Conservation (phyloP, 2,113 vertebrate genomes). For the Turdus rufiventris region DNA sequence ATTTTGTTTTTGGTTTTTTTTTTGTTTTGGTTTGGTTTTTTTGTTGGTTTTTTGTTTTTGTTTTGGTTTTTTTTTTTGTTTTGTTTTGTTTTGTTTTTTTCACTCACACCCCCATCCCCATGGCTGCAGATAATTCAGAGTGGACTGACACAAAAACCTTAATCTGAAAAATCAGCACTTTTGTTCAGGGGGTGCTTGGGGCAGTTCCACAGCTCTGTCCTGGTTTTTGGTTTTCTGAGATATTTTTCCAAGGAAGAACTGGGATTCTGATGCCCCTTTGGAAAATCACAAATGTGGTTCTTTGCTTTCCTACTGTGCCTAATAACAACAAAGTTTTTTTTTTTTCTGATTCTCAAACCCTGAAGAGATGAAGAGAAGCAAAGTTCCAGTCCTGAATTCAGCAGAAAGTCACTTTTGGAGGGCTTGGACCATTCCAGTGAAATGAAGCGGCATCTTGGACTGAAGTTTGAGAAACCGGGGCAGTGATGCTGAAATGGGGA, state of each 20-base stretch:
- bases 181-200: accelerated
- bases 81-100: too few species aligned
- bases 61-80: too few species aligned
- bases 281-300: background rate
- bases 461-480: background rate
- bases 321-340: background rate
- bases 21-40: too few species aligned
- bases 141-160: accelerated
- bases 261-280: background rate
- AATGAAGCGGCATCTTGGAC: background rate
- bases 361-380: background rate
- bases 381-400: background rate
- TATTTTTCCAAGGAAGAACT: accelerated
- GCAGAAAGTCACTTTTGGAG: background rate
- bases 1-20: too few species aligned
- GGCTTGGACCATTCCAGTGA: background rate
- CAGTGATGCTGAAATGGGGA: background rate
- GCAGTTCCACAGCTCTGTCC: too few species aligned
- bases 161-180: background rate
- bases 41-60: too few species aligned
- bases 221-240: background rate
- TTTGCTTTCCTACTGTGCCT: background rate
- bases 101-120: accelerated
- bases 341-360: background rate
- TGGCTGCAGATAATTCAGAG: accelerated